Percentiles rank a stretch among this genome's conserved stretches.
Evolutionary conservation across 2,797 vertebrate genomes (phyloP).

Genomic region (Enteromius unitaeniatus): DNA sequence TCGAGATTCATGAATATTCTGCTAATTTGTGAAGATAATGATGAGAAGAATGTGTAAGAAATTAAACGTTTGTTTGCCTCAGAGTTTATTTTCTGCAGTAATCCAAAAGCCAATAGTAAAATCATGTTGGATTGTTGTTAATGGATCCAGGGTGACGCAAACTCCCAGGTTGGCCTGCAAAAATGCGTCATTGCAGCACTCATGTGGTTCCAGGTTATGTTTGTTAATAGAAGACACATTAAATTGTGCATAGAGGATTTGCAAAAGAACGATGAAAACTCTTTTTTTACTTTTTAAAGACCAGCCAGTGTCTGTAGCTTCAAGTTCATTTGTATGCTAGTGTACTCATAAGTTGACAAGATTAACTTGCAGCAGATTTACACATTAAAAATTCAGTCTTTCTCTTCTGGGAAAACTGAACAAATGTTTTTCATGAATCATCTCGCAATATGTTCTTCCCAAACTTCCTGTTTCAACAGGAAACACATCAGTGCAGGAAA

Average conservation of each 20-base stretch:
- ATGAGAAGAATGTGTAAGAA: not conserved
- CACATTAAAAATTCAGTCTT: constrained; percentile 3
- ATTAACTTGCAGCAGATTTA: constrained; percentile 8
- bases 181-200: not conserved
- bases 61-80: not conserved
- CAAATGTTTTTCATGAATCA: not conserved
- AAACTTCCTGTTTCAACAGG: constrained; percentile 1
- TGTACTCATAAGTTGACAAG: constrained; percentile 4
- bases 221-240: not conserved
- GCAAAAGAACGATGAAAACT: not conserved
- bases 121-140: not conserved
- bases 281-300: not conserved
- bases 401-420: not conserved
- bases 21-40: not conserved
- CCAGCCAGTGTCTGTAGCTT: not conserved
- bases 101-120: not conserved
- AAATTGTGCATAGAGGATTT: not conserved
- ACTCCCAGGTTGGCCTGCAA: not conserved
- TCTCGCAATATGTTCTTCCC: not conserved
- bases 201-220: not conserved
- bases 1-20: not conserved
- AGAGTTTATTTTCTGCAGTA: too few species aligned
- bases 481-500: not conserved
- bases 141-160: not conserved
- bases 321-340: not conserved